Base-by-base conservation (phyloP, 64 coral and sea anemone genomes). In the Stylophora pistillata region DNA sequence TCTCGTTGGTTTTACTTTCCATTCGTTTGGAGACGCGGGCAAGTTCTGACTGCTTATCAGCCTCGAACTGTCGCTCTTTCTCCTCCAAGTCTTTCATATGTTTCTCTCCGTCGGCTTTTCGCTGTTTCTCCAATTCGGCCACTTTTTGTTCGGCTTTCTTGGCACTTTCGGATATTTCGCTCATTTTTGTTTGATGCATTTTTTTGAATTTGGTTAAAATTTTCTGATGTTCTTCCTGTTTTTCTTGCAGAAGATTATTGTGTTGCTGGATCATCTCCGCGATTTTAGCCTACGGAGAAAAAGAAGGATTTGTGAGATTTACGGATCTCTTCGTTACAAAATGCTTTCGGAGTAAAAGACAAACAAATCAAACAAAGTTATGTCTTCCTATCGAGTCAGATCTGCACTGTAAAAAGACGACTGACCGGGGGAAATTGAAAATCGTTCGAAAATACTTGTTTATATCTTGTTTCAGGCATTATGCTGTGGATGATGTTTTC, bases 201-300 rank as follows among this genome's bases (percentile, higher is more conserved):
- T 94, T 98, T 85, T 98, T 98, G 20, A 98, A 77, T 33, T 98
- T 98, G 20, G 66, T 65, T 30, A 98, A 47, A 29, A 86, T 84
- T 77, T 94, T 98, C 53, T 94, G 95, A 41, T 98, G 95, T 31
- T 98, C 95, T 13, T 98, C 95, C 41, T 98, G 95, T 77, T 98
- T 98, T 32, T 98, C 95, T 47, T 98, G 94, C 26, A 98, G 31
- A 15, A 85, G 88, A 86, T 91, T 98, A 55, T 88, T 98, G 33
- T 98, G 95, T 41, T 98, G 95, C 85, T 98, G 95, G 14, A 98
- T 77, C 82, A 98, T 86, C 73, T 98, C 95, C 33, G 82, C 74
- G 52, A 96, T 92, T 68, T 93, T 96, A 12, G 86, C 91, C 95
- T 95, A 25, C 41, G 72, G n/a, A n/a, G n/a, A n/a, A 86, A 29